phyloP scores from a whole-genome alignment of 2,113 vertebrate species.

The Sphaerodactylus townsendi region DNA sequence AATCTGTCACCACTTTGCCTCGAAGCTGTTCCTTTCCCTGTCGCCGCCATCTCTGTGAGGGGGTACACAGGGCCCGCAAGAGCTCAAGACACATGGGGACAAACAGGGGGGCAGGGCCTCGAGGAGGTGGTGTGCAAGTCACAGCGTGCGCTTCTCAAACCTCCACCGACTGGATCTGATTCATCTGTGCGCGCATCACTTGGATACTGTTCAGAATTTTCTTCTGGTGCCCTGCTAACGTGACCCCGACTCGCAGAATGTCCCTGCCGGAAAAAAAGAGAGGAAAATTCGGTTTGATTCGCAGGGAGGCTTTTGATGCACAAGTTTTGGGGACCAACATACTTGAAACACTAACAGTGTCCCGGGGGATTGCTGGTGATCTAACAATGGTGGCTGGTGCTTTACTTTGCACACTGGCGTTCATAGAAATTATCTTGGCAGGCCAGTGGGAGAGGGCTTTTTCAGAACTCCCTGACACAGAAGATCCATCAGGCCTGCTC shows the following conservation, averaged over 20 bases:
- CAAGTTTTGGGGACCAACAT: no score
- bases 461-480: no score
- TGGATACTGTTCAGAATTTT: slow-evolving; percentile 98
- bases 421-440: no score
- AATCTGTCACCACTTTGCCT: slow-evolving; percentile 47
- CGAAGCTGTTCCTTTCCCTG: slow-evolving; percentile 53
- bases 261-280: slow-evolving; percentile 72
- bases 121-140: slow-evolving; percentile 57
- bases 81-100: slow-evolving; percentile 44
- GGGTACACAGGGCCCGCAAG: slow-evolving; percentile 52
- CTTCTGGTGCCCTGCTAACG: slow-evolving; percentile 96
- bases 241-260: slow-evolving; percentile 91
- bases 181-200: slow-evolving; percentile 98
- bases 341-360: no score
- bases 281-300: neutral
- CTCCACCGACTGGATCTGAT: slow-evolving; percentile 97
- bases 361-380: no score
- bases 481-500: no score
- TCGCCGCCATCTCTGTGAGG: slow-evolving; percentile 53
- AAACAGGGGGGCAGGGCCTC: slow-evolving; percentile 65
- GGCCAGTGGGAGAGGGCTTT: no score
- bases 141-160: slow-evolving; percentile 78
- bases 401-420: no score
- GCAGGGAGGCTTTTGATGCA: no score
- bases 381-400: no score